Evolutionary conservation across 2,113 vertebrate species (phyloP), one percentile per base, ranked within the genome.

Genomic region (Hiodon tergisus): DNA sequence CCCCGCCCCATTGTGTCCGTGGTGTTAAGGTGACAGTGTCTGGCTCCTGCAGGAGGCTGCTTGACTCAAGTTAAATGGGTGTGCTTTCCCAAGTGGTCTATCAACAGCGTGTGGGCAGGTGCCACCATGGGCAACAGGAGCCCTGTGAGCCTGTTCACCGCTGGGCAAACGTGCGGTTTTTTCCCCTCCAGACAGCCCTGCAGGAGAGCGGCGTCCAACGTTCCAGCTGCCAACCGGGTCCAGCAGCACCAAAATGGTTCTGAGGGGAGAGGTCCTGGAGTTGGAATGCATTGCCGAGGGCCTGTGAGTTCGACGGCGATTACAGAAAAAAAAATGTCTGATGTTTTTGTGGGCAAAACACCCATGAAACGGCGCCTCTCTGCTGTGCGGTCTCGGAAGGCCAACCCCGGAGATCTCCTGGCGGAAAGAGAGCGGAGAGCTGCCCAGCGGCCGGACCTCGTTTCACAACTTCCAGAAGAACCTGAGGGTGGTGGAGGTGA

Each of bases 221-320:
- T 93, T 98, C 87, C 89, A 96, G 86, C 86, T 87, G 65, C 96
- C 97, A 76, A 76, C 85, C 53, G 95, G 93, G 13, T 70, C 83
- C 62, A 84, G 86, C 84, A 98, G 95, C 88, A 93, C 84, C 83
- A 90, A 94, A 83, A 94, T 92, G 78, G 96, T 95, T 69, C 87
- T 99, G 79, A 92, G 91, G 87, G 95, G 95, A 84, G 92, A 95
- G 71, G 89, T 91, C 47, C 91, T 99, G 77, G 87, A 94, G 63
- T 85, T 99, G 76, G 95, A 98, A 70, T 99, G 97, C 87, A 94
- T 99, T 0, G 95, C 96, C 46, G 95, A 97, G 78, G 95, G 96
- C 85, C 83, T 99, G 97, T 99, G 85, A 95, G 96, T 94, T 77
- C 48, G 7, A 10, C 6, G 14, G 5, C 52, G 31, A 5, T 17